Conservation (phyloP, 2,888 invertebrate genomes). For the Drosophila algonquin region DNA sequence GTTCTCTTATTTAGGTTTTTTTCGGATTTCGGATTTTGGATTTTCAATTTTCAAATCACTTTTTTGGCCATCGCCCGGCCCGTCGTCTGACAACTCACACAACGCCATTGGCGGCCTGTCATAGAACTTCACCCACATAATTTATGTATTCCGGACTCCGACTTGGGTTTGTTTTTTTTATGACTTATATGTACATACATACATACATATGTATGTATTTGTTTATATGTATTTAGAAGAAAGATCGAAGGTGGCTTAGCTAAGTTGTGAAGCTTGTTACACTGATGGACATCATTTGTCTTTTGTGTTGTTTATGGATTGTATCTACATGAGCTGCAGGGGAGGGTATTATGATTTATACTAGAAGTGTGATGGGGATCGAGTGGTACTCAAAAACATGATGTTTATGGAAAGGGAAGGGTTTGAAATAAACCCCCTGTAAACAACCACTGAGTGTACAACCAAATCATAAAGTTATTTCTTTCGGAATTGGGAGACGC, state of each 20-base stretch:
- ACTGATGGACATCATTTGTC: neutral
- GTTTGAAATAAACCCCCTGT: neutral
- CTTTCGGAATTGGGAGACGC: no score
- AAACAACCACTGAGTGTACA: no score
- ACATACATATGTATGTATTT: no score
- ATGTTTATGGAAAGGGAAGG: neutral
- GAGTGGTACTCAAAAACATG: neutral
- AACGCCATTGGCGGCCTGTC: slow-evolving; percentile 43
- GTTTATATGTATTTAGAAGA: neutral
- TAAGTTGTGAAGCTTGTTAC: slow-evolving; percentile 22
- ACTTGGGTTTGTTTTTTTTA: slow-evolving; percentile 2
- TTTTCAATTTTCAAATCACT: slow-evolving; percentile 52
- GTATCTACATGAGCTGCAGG: neutral
- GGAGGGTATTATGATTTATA: neutral
- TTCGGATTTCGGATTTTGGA: slow-evolving; percentile 8
- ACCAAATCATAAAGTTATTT: no score
- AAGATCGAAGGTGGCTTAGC: slow-evolving; percentile 20
- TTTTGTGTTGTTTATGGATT: neutral
- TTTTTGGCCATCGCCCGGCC: slow-evolving; percentile 43
- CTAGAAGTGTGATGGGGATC: neutral
- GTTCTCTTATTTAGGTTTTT: slow-evolving; percentile 11
- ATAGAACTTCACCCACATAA: slow-evolving; percentile 69
- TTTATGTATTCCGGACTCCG: slow-evolving; percentile 10
- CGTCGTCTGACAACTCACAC: slow-evolving; percentile 37
- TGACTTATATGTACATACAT: neutral